phyloP scores from a whole-genome alignment of 2,113 vertebrate genomes.

The Acrocephalus kingi region DNA sequence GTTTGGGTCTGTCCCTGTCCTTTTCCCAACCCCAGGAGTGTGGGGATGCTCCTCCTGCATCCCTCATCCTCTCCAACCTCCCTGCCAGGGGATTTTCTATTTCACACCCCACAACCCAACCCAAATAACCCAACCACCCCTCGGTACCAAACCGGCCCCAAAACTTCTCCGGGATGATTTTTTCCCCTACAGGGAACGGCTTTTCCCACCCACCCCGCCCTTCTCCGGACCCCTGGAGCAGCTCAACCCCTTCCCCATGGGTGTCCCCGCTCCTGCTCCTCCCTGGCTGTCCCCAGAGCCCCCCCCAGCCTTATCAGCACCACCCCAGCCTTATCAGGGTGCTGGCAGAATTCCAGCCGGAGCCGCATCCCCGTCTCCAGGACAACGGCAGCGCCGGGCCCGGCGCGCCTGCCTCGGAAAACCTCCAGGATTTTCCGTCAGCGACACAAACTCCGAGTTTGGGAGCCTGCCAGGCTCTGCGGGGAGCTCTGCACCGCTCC shows the following conservation, averaged over 20 bases:
- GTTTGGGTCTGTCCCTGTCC: too few species aligned
- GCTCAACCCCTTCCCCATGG: accelerated
- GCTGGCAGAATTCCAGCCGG: slow-evolving; percentile 14
- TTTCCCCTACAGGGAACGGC: not conserved
- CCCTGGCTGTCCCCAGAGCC: not conserved
- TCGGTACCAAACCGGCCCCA: not conserved
- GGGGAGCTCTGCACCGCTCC: not conserved
- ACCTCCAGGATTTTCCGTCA: slow-evolving; percentile 9
- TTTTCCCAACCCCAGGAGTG: too few species aligned
- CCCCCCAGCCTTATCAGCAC: not conserved
- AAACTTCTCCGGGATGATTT: accelerated
- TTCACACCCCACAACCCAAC: too few species aligned
- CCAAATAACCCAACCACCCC: not conserved
- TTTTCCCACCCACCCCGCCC: accelerated
- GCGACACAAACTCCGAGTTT: not conserved
- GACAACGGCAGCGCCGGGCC: not conserved
- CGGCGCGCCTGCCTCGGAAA: not conserved
- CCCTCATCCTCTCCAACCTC: too few species aligned
- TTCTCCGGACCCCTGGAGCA: not conserved
- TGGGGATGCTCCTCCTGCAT: too few species aligned
- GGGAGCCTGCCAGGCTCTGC: not conserved
- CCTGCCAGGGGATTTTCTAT: too few species aligned
- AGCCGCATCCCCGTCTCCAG: not conserved
- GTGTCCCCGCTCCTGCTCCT: not conserved
- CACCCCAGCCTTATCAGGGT: not conserved